A percentile compares a stretch with the other conserved stretches of the same genome.
phyloP scores from a whole-genome alignment of 2,113 vertebrate genomes.

The Natator depressus region DNA sequence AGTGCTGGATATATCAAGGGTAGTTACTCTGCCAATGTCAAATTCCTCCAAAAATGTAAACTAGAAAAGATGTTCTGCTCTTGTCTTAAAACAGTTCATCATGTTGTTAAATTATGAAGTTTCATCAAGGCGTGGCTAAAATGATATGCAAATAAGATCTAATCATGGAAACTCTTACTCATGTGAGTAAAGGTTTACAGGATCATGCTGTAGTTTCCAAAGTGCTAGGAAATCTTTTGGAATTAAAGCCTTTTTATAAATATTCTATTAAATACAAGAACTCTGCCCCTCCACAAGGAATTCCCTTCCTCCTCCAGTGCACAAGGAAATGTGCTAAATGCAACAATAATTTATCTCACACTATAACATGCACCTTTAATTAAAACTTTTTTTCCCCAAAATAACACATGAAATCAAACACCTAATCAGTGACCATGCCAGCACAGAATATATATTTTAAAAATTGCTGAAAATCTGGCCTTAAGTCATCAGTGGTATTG shows the following conservation, averaged over 20 bases:
- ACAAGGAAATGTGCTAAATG: background rate
- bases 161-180: background rate
- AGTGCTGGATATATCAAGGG: too few relatives aligned
- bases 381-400: background rate
- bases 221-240: background rate
- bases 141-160: background rate
- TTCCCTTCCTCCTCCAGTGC: background rate
- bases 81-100: background rate
- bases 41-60: background rate
- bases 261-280: background rate
- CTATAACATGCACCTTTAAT: background rate
- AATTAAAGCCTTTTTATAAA: background rate
- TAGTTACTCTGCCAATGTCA: background rate
- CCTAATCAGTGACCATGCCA: background rate
- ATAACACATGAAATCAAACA: background rate
- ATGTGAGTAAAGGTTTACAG: background rate
- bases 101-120: background rate
- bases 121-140: background rate
- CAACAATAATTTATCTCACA: fast-evolving
- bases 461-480: background rate
- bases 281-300: background rate
- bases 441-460: background rate
- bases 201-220: background rate
- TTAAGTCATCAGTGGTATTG: background rate
- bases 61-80: background rate